Base-by-base conservation (phyloP, 2,797 vertebrate genomes). In the Pangasius macronema region DNA sequence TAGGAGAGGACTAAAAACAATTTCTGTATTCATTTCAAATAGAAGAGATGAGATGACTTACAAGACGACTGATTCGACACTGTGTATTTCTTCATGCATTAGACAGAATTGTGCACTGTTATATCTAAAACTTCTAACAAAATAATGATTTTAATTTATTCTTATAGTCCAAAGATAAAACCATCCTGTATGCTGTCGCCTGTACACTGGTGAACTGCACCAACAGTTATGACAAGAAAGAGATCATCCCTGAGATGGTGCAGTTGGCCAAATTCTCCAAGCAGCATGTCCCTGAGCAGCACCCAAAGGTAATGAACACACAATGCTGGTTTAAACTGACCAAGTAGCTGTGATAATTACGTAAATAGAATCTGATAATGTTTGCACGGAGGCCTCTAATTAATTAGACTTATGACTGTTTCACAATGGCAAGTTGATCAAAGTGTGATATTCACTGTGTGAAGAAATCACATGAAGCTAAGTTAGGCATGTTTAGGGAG, bases 191-290 rank as follows among this genome's bases (percentile, higher is more conserved):
- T 92, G 95, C 98, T 0, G 98, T 99, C 88, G 96, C 98, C 86
- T 97, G 97, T 90, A 96, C 95, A 0, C 93, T 99, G 93, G 95
- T 99, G 76, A 99, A 99, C 93, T 99, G 98, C 89, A 98, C 97
- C 90, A 99, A 99, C 94, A 96, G 95, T 93, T 99, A 99, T 0
- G 98, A 99, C 0, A 98, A 99, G 91, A 98, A 99, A 91, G 99
- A 99, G 4, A 96, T 99, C 68, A 87, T 99, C 63, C 99, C 99
- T 0, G 99, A 99, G 92, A 93, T 99, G 87, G 96, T 99, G 55
- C 97, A 99, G 87, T 95, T 99, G 5, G 99, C 99, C 79, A 98
- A 98, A 88, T 99, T 99, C 92, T 99, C 99, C 90, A 99, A 99
- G 93, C 98, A 99, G 83, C 99, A 99, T 0, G 98, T 99, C 22